Base-by-base conservation (phyloP, 2,113 vertebrate species). In the Plotosus lineatus region DNA sequence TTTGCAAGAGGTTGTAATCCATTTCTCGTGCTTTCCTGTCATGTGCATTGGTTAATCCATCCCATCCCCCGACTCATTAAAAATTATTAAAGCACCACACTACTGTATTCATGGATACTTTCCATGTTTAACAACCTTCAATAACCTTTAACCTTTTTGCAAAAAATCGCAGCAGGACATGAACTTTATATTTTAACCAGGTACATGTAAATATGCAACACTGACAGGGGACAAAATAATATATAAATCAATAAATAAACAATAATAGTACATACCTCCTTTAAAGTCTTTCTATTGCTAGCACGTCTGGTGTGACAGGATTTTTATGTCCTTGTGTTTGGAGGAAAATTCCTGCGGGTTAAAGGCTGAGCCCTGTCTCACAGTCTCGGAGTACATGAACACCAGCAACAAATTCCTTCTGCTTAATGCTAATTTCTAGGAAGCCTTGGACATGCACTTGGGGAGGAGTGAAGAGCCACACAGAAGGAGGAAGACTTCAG, bases 351-450 rank as follows among this genome's bases (percentile, higher is more conserved):
- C 82, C 83, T 21, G 78, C 21, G 60, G 5, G 23, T 72, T 15
- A 31, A 76, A 42, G 42, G 6, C 51, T 38, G 60, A 66, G 42
- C 58, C 61, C 60, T 78, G 4, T 69, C 48, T 81, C 71, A 74
- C n/a, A 6, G 77, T 50, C 81, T 75, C 83, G 23, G 75, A 26
- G 65, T 65, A 51, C 26, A 60, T 40, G 38, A 85, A 73, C 36
- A 58, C 46, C 3, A 40, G 83, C 68, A 46, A 80, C 83, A 88
- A 28, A 87, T 82, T 87, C 87, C 89, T 84, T 86, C 86, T 56
- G 87, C 85, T 91, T 89, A 88, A 71, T 23, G 71, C 85, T 88
- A 83, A 87, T 91, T 90, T 87, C 75, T 65, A 50, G 75, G 86
- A 87, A 85, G 83, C 72, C 84, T 76, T 50, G 77, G 78, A 44